Percentiles rank a stretch among this genome's conserved stretches.
Evolutionary conservation across 2,113 vertebrate species (phyloP).

Genomic region (Silurus meridionalis): DNA sequence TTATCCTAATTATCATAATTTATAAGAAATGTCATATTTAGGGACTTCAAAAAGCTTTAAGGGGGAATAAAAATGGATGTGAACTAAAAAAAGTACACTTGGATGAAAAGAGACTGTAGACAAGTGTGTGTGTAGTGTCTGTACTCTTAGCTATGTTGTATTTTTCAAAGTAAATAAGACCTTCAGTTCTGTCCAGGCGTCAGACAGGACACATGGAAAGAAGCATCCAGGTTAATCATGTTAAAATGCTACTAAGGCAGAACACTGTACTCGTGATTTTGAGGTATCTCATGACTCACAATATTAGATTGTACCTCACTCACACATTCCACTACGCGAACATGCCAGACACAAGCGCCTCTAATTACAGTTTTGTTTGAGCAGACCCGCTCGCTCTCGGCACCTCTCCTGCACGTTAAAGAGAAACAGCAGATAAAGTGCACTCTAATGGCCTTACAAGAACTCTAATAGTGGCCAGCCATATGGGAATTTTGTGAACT

Average conservation of each 20-base stretch:
- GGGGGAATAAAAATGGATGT: too few relatives aligned
- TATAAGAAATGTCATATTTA: too few relatives aligned
- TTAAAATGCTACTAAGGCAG: background rate
- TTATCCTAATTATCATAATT: too few relatives aligned
- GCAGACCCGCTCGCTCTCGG: background rate
- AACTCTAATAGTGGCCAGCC: conserved; percentile 1
- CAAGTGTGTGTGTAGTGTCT: too few relatives aligned
- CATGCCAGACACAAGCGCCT: too few relatives aligned
- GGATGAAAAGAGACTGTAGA: too few relatives aligned
- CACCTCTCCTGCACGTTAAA: background rate
- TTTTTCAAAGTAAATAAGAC: background rate
- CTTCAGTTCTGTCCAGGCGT: background rate
- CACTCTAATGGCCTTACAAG: conserved; percentile 17
- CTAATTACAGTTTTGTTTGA: background rate
- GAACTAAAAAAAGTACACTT: too few relatives aligned
- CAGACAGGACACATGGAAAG: background rate
- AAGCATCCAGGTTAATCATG: background rate
- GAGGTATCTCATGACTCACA: background rate
- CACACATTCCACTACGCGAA: background rate
- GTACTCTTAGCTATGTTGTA: background rate
- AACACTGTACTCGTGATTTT: background rate
- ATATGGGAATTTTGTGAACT: background rate
- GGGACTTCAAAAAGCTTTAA: too few relatives aligned
- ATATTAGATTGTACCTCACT: background rate
- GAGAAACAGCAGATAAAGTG: background rate